Percentiles rank a stretch among this genome's conserved stretches.
Evolutionary conservation across 2,113 vertebrate genomes (phyloP).

Genomic region (Centropristis striata): DNA sequence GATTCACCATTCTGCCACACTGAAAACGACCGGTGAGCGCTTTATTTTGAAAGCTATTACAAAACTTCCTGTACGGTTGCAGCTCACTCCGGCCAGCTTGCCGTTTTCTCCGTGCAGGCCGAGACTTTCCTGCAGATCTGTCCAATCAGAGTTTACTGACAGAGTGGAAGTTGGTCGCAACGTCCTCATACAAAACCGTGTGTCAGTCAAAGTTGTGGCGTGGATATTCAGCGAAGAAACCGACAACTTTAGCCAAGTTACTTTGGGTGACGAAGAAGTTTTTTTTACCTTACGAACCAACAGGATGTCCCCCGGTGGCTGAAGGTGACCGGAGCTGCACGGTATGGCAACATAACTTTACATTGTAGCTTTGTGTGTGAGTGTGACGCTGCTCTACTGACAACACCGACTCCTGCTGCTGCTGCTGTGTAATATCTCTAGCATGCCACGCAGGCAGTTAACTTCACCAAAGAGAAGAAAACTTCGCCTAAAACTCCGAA

Average conservation of each 20-base stretch:
- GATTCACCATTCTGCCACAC: too few species aligned
- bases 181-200: slow-evolving; percentile 46
- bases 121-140: background rate
- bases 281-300: too few species aligned
- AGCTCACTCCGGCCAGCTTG: background rate
- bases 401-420: slow-evolving; percentile 19
- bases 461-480: slow-evolving; percentile 36
- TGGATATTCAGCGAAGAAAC: background rate
- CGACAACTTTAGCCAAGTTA: background rate
- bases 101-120: background rate
- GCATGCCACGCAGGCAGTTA: slow-evolving; percentile 81
- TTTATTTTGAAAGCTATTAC: slow-evolving; percentile 46
- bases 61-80: background rate
- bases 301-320: background rate
- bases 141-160: slow-evolving; percentile 63
- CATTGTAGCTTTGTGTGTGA: slow-evolving; percentile 11
- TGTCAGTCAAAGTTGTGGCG: slow-evolving; percentile 28
- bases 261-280: background rate
- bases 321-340: slow-evolving; percentile 32
- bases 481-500: background rate
- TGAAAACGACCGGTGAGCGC: too few species aligned
- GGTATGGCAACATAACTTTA: slow-evolving; percentile 18
- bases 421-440: slow-evolving; percentile 7
- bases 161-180: slow-evolving; percentile 46
- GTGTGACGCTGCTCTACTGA: slow-evolving; percentile 27